A percentile compares a stretch with the other conserved stretches of the same genome.
Evolutionary conservation across 2,113 vertebrate genomes (phyloP).

Genomic region (Taxidea taxus): DNA sequence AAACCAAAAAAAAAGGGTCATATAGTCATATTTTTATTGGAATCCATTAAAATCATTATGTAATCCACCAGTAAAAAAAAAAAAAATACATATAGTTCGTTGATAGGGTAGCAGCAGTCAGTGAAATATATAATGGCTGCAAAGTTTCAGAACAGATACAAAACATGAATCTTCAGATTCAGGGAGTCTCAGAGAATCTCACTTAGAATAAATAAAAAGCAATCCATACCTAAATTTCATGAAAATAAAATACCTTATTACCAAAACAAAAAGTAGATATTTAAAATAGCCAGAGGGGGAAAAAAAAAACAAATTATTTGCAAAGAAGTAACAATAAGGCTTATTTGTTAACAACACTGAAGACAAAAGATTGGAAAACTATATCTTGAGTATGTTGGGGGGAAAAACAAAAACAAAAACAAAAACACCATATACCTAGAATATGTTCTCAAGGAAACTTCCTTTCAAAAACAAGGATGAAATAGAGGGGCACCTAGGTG

Average conservation of each 20-base stretch:
- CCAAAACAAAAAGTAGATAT: background rate
- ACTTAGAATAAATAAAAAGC: background rate
- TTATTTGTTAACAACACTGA: background rate
- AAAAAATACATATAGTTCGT: background rate
- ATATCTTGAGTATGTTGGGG: background rate
- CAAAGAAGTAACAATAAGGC: background rate
- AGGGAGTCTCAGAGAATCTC: background rate
- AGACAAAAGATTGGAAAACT: background rate
- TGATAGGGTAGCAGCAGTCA: background rate
- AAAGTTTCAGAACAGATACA: background rate
- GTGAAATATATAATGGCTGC: background rate
- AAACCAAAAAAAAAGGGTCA: too few relatives aligned
- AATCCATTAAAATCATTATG: too few relatives aligned
- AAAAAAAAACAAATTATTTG: background rate
- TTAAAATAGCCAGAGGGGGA: background rate
- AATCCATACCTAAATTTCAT: background rate
- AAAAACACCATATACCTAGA: background rate
- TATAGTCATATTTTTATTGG: too few relatives aligned
- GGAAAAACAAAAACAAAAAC: background rate
- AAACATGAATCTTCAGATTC: background rate
- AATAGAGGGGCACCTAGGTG: background rate
- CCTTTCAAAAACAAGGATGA: background rate
- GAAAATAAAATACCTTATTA: background rate
- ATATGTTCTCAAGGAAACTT: background rate
- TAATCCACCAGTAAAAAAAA: too few relatives aligned